Conservation (phyloP, 2,888 invertebrate species). For the Agriopis marginaria region DNA sequence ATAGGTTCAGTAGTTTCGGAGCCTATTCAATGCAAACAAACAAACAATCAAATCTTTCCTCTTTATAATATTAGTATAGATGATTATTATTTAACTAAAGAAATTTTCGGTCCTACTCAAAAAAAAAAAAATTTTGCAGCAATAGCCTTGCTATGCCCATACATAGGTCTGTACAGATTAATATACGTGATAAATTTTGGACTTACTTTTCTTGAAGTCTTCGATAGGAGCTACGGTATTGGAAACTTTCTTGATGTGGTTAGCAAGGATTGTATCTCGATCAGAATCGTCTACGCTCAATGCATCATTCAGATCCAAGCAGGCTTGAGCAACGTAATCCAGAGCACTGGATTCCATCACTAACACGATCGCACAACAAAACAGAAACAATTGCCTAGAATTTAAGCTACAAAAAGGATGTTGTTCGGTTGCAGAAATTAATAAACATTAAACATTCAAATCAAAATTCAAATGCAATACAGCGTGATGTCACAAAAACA, state of each 20-base stretch:
- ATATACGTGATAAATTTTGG: neutral
- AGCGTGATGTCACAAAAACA: no score
- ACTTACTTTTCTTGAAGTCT: constrained; percentile 81
- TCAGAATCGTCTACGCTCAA: constrained; percentile 70
- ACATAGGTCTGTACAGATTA: no score
- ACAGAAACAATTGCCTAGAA: neutral
- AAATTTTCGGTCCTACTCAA: no score
- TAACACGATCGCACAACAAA: neutral
- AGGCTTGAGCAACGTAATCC: constrained; percentile 82
- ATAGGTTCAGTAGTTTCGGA: no score
- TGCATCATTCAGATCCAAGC: constrained; percentile 85
- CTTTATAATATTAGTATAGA: no score
- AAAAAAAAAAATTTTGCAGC: no score
- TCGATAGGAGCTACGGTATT: constrained; percentile 66
- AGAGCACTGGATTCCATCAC: constrained; percentile 74
- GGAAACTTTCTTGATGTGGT: constrained; percentile 86
- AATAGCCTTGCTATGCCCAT: no score
- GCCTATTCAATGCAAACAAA: no score
- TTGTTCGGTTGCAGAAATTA: neutral
- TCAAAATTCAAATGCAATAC: no score
- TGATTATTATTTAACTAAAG: no score
- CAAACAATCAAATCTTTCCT: no score
- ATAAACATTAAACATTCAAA: no score
- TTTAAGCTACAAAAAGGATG: neutral
- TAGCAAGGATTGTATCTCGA: constrained; percentile 79